Base-by-base conservation (phyloP, 2,888 invertebrate genomes). In the Sepioteuthis lessoniana region DNA sequence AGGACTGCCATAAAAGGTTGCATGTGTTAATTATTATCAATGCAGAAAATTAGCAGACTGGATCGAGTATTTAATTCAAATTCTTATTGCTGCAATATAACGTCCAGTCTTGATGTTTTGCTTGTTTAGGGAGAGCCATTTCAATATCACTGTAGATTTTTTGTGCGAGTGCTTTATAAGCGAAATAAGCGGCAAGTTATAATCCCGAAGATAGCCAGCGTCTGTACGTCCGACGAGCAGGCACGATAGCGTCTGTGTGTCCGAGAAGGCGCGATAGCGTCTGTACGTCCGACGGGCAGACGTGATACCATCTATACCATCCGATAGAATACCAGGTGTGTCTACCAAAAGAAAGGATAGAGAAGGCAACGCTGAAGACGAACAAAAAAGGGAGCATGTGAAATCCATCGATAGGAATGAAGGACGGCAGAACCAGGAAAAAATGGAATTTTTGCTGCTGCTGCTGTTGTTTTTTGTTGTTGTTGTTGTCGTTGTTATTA, bases 241-340 rank as follows among this genome's bases (percentile, higher is more conserved):
- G 92, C 92, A 92, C 92, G 92, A 92, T 92, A 92, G 92, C 92
- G 92, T 92, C 92, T 92, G 92, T 92, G 47, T 92, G 42, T 47
- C 16, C 19, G 92, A 92, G 46, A 47, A 42, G 92, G 47, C 92
- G 92, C 92, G 92, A 92, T 92, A 92, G 92, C 92, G 92, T 92
- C 92, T 92, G 92, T 92, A 92, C 92, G 92, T 92, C 92, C 92
- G 92, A 92, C 92, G 92, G 47, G 92, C 92, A n/a, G 92, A 92
- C 92, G 92, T 92, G 92, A 92, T 92, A 92, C n/a, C 92, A 92
- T 47, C 92, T 76, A 13, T 19, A 35, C n/a, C 76, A 76, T 76
- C 35, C n/a, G 13, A 76, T 76, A n/a, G n/a, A n/a, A 35, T 76
- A 16, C 76, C 76, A 76, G 76, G n/a, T 35, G n/a, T 76, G n/a